These are phyloP conservation scores for Halcyon chelicuti DNA, from an alignment of 2,797 vertebrate species.

Conservation along the genomic window DNA sequence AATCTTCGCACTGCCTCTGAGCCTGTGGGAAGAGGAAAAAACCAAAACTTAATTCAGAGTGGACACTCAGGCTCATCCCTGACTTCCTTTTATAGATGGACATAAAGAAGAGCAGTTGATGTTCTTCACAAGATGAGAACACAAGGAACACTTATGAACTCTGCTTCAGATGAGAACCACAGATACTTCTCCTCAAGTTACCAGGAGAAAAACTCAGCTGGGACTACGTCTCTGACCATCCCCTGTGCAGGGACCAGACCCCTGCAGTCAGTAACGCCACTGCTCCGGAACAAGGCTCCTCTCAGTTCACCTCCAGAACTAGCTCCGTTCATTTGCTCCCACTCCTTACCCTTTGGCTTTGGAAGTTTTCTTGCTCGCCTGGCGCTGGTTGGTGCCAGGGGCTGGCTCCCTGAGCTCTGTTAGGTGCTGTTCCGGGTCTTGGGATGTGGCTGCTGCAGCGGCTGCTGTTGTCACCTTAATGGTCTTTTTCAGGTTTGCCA, in stretches of 20 bases:
- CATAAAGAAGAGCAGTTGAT: neutral
- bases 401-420: conserved; percentile 80
- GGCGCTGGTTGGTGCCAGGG: conserved; percentile 80
- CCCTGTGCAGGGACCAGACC: neutral
- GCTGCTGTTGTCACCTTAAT: conserved; percentile 95
- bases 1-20: conserved; percentile 97
- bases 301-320: no score
- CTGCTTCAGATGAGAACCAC: neutral
- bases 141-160: neutral
- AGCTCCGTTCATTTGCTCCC: accelerated
- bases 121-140: neutral
- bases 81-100: neutral
- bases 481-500: conserved; percentile 96
- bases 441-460: conserved; percentile 91
- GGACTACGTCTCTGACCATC: neutral
- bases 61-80: neutral
- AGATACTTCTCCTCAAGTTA: neutral
- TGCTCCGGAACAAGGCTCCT: neutral
- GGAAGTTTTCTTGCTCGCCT: conserved; percentile 94
- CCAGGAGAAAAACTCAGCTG: neutral
- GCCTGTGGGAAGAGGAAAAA: conserved; percentile 74
- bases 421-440: conserved; percentile 90
- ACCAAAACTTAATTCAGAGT: neutral
- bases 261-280: neutral
- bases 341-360: conserved; percentile 95